These are phyloP conservation scores for Micronycteris hirsuta DNA, from an alignment of 2,113 vertebrate species.

Conservation along the genomic window DNA sequence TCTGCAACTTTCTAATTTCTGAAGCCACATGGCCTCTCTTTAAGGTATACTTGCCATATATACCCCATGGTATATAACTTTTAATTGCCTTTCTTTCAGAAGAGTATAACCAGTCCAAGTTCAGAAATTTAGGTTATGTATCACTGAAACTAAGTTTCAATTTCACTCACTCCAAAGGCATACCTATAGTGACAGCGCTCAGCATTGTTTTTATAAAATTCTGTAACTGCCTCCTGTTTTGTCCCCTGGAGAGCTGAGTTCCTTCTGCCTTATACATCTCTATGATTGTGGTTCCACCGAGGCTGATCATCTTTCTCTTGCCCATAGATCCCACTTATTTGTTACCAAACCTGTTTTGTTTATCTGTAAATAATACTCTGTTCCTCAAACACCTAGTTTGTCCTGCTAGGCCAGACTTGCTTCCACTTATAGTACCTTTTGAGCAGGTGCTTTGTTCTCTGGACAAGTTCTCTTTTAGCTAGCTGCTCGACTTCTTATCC, in stretches of 20 bases:
- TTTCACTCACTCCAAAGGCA: neutral
- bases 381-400: neutral
- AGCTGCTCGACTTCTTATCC: fast-evolving
- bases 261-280: neutral
- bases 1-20: neutral
- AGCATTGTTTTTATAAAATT: neutral
- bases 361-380: neutral
- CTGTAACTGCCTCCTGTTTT: neutral
- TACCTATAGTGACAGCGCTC: neutral
- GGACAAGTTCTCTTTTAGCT: neutral
- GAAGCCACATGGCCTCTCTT: neutral
- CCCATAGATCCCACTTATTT: neutral
- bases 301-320: neutral
- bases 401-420: neutral
- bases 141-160: neutral
- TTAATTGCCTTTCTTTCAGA: neutral
- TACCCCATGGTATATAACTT: neutral
- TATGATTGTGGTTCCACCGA: neutral
- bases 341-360: neutral
- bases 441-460: neutral
- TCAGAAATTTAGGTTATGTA: neutral
- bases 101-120: neutral
- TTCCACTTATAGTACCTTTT: neutral
- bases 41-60: neutral
- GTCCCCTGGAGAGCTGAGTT: neutral